Evolutionary conservation across 2,888 invertebrate genomes (phyloP), one percentile per base, ranked within the genome.

Genomic region (Phania funesta): DNA sequence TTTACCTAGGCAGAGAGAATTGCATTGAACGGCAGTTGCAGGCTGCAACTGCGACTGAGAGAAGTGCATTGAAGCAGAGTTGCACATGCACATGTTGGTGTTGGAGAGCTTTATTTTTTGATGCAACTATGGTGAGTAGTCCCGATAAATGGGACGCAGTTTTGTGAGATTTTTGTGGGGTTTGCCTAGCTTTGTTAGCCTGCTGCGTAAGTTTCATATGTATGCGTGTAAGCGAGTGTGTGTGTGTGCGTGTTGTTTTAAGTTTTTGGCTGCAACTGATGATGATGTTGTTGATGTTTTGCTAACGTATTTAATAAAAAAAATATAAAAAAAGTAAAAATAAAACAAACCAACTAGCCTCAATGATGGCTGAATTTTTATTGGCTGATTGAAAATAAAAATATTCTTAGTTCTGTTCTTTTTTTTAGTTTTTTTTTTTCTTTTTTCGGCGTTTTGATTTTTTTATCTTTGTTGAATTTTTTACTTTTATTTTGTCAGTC

Each of bases 281-380:
- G 60, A 54, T 50, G 50, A 52, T 76, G 50, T 58, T 52, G 77
- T 54, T 50, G 84, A 65, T 80, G 77, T 58, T 73, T 77, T 74
- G 68, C 77, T 77, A 81, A 81, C 81, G 77, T 56, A 64, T 81
- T 73, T 62, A 68, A 56, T 35, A 38, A 35, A 70, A 41, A 48
- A 73, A 46, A 32, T 35, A 5, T 26, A 26, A 9, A 77, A 52
- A 73, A 71, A 73, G 18, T 18, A 50, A 71, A 70, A 56, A 64
- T 38, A 54, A 50, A 52, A 62, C 60, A 65, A 67, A 74, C 86
- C 64, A 76, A 64, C 48, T 83, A 83, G 85, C 83, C 85, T 84
- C 86, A 86, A 88, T 90, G 90, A 89, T 88, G 89, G 90, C 90
- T 90, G 90, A 88, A 88, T 90, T 90, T 90, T 90, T 91, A 90